Base-by-base conservation (phyloP, 2,113 vertebrate genomes). In the Onychorhynchus coronatus region DNA sequence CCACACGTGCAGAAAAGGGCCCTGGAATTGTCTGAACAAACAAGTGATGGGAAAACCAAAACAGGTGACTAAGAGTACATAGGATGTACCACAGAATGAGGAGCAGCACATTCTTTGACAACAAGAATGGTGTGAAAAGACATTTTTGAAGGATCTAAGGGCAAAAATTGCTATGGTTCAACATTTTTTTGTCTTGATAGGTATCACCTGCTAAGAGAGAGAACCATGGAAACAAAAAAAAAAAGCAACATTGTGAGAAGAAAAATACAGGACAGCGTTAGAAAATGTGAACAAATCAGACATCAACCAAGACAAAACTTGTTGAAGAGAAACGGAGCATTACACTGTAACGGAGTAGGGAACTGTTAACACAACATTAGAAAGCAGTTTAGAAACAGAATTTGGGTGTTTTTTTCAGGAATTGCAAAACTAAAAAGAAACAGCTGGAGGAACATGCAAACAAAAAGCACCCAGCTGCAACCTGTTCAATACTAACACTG, bases 341-440 rank as follows among this genome's bases (percentile, higher is more conserved):
- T 44, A 71, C 17, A 28, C 9, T 30, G 55, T 28, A 65, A 77
- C 0, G 2, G 33, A 91, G 56, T 18, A 67, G 0, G 0, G 23
- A 85, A 80, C 50, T 85, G 24, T 58, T 87, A 82, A n/a, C 12
- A 22, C 15, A 73, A 44, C 0, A 0, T 75, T 46, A 83, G 44
- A 70, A 88, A 93, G 67, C 44, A 88, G 39, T 21, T 42, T 5
- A 85, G 33, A 80, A 94, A 79, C 39, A 75, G 35, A 82, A 61
- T 22, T 17, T 44, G 47, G 1, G 4, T 14, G 25, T 0, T 14
- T 68, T 87, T 63, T 71, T 22, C 59, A 67, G 27, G 63, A 83
- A 74, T 1, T 35, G 65, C 47, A 56, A 61, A 93, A 76, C 37
- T 63, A 44, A 56, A 61, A 47, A 78, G 14, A 56, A 79, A 87